Conservation (phyloP, 2,888 invertebrate species). For the Oligia latruncula region DNA sequence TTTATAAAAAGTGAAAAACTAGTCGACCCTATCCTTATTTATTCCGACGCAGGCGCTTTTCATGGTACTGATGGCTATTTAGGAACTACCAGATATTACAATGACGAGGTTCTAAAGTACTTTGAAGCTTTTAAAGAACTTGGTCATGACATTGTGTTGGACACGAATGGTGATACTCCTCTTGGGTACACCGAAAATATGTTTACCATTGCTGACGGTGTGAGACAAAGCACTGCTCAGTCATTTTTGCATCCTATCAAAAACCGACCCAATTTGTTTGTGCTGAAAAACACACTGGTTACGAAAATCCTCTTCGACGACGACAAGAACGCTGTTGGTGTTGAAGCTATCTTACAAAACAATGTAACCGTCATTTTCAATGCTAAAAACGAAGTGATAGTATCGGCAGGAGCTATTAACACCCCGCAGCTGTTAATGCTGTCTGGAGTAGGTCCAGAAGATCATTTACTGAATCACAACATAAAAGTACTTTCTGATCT, state of each 20-base stretch:
- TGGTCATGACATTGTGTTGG: conserved; percentile 77
- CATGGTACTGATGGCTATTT: conserved; percentile 82
- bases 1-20: conserved; percentile 86
- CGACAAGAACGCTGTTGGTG: conserved; percentile 81
- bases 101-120: conserved; percentile 63
- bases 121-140: conserved; percentile 80
- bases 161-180: conserved; percentile 77
- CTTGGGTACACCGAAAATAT: conserved; percentile 85
- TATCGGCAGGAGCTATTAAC: conserved; percentile 85
- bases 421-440: conserved; percentile 86
- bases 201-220: conserved; percentile 82
- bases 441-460: conserved; percentile 85
- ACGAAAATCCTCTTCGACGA: conserved; percentile 86
- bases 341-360: conserved; percentile 75
- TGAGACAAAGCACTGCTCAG: conserved; percentile 85
- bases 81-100: conserved; percentile 74
- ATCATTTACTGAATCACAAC: conserved; percentile 73
- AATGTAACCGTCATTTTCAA: conserved; percentile 66
- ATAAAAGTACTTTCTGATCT: conserved; percentile 80
- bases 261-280: conserved; percentile 74
- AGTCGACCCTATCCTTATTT: conserved; percentile 56
- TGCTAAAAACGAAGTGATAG: conserved; percentile 83
- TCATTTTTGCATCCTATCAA: conserved; percentile 81
- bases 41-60: conserved; percentile 58
- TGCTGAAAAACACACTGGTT: conserved; percentile 84